These are phyloP conservation scores for Macaca nemestrina DNA, from an alignment of 2,113 vertebrate genomes.

Conservation along the genomic window DNA sequence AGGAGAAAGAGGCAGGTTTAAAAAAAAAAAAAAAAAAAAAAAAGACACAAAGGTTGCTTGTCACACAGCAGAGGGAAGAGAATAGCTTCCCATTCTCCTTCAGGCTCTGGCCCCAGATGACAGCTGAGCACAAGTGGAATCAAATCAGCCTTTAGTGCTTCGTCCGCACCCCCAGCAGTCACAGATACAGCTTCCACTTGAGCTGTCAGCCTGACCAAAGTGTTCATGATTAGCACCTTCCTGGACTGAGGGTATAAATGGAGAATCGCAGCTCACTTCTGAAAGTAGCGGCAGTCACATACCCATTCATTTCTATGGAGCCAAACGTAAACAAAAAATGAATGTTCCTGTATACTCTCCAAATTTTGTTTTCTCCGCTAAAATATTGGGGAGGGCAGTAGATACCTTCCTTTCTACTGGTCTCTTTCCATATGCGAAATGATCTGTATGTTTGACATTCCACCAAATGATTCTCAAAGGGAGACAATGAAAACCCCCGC, in stretches of 20 bases:
- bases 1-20: background rate
- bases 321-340: conserved; percentile 65
- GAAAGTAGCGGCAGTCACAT: conserved; percentile 50
- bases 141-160: conserved; percentile 55
- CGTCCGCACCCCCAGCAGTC: background rate
- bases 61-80: conserved; percentile 35
- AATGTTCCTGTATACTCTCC: conserved; percentile 18
- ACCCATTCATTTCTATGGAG: conserved; percentile 56
- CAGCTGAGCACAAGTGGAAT: conserved; percentile 41
- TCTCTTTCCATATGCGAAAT: conserved; percentile 38
- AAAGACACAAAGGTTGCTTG: background rate
- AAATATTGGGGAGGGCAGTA: background rate
- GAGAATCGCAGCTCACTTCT: conserved; percentile 62
- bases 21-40: background rate
- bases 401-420: background rate
- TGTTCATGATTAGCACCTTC: conserved; percentile 60
- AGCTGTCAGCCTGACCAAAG: conserved; percentile 61
- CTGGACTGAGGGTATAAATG: conserved; percentile 46
- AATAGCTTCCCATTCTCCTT: conserved; percentile 3
- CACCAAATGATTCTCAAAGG: conserved; percentile 56
- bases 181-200: conserved; percentile 2
- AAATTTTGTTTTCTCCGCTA: conserved; percentile 49
- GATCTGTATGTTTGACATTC: conserved; percentile 50
- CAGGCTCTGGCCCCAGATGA: background rate
- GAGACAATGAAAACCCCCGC: background rate